These are phyloP conservation scores for Scaptomyza polygonia DNA, from an alignment of 2,888 invertebrate genomes.

Conservation along the genomic window DNA sequence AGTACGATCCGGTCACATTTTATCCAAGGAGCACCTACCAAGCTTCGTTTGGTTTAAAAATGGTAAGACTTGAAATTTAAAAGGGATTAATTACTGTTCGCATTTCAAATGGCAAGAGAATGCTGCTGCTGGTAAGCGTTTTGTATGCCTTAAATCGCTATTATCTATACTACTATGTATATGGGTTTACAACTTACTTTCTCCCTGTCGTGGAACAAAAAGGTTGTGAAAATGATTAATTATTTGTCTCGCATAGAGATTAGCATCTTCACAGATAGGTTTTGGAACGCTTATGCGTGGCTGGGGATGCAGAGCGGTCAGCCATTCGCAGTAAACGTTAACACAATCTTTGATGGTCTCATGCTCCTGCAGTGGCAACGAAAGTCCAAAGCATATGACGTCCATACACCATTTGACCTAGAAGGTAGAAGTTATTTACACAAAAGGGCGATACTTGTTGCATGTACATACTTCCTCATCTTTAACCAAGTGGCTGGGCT, in stretches of 20 bases:
- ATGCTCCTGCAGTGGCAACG: slow-evolving; percentile 94
- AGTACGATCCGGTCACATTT: neutral
- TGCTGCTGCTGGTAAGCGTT: slow-evolving; percentile 1
- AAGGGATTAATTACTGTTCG: slow-evolving; percentile 45
- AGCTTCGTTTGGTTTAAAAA: slow-evolving; percentile 93
- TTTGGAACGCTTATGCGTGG: slow-evolving; percentile 95
- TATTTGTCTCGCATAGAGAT: slow-evolving; percentile 95
- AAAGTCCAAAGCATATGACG: slow-evolving; percentile 95
- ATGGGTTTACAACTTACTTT: slow-evolving; percentile 88
- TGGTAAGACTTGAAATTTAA: slow-evolving; percentile 92
- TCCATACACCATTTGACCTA: slow-evolving; percentile 95
- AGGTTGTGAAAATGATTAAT: slow-evolving; percentile 96
- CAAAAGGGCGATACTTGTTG: neutral
- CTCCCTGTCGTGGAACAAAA: slow-evolving; percentile 96
- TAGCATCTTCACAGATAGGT: slow-evolving; percentile 94
- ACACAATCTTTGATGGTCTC: slow-evolving; percentile 98
- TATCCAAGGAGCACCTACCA: slow-evolving; percentile 86
- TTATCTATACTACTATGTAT: neutral
- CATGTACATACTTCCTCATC: slow-evolving; percentile 90
- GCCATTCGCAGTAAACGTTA: slow-evolving; percentile 98
- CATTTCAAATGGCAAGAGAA: neutral
- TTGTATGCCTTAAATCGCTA: neutral
- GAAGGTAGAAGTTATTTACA: neutral
- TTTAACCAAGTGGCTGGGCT: slow-evolving; percentile 92
- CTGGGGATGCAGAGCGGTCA: slow-evolving; percentile 92